These are phyloP conservation scores for Acromyrmex heyeri DNA, from an alignment of 1,140 invertebrate genomes.

Conservation along the genomic window DNA sequence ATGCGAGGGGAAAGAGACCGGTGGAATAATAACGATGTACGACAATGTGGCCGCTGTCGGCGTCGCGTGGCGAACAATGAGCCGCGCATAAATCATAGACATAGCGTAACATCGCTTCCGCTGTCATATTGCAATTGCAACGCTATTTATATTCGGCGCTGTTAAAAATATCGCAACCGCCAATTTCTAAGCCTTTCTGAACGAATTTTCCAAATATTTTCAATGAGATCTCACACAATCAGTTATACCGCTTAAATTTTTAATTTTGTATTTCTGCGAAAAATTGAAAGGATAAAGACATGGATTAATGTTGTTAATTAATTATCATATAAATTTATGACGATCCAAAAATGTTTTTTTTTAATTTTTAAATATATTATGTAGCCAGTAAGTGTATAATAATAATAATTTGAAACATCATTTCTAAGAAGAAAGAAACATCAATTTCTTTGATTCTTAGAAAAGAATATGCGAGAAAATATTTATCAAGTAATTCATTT, in stretches of 20 bases:
- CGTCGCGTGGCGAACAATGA: conserved; percentile 75
- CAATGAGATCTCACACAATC: neutral
- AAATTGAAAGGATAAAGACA: neutral
- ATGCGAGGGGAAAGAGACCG: conserved; percentile 36
- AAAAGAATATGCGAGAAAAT: neutral
- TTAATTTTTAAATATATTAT: too few species aligned
- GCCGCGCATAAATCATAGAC: conserved; percentile 70
- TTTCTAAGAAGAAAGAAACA: neutral
- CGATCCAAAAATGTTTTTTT: neutral
- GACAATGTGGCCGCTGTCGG: conserved; percentile 66
- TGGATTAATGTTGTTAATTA: conserved; percentile 3
- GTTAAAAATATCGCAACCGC: conserved; percentile 30
- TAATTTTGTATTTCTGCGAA: neutral
- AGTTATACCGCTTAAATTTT: neutral
- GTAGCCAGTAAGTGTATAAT: neutral
- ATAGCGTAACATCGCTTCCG: conserved; percentile 62
- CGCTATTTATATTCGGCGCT: conserved; percentile 60
- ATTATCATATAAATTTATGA: neutral
- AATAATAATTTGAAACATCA: too few species aligned
- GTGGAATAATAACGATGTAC: conserved; percentile 71
- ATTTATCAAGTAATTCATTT: neutral
- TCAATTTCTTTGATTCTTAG: neutral
- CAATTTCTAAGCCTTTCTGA: conserved; percentile 6
- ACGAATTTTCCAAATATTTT: neutral
- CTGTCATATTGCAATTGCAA: conserved; percentile 63